These are phyloP conservation scores for silkworm (Bombyx mori) DNA, from an alignment of 1,140 invertebrate genomes.

Conservation along the genomic window ASM3026992v2 NC_085124.1:6633001-6633500, in stretches of 20 bases:
- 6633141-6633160: constrained; percentile 39
- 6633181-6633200: constrained; percentile 51
- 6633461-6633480: constrained; percentile 58
- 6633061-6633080: constrained; percentile 42
- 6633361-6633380: constrained; percentile 58
- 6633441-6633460: constrained; percentile 51
- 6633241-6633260: constrained; percentile 55
- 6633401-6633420: constrained; percentile 59
- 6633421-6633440: constrained; percentile 43
- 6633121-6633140: constrained; percentile 40
- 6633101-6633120: constrained; percentile 32
- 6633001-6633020: constrained; percentile 62
- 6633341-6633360: constrained; percentile 25
- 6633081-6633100: constrained; percentile 33
- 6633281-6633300: constrained; percentile 66
- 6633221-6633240: constrained; percentile 19
- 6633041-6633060: constrained; percentile 45
- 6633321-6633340: constrained; percentile 16
- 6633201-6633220: constrained; percentile 21
- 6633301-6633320: constrained; percentile 45
- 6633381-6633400: constrained; percentile 54
- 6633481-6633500: constrained; percentile 28
- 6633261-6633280: constrained; percentile 46
- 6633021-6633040: constrained; percentile 61
- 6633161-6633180: constrained; percentile 24